Conservation (phyloP, 2,888 invertebrate genomes). For the Caenorhabditis doughertyi region DNA sequence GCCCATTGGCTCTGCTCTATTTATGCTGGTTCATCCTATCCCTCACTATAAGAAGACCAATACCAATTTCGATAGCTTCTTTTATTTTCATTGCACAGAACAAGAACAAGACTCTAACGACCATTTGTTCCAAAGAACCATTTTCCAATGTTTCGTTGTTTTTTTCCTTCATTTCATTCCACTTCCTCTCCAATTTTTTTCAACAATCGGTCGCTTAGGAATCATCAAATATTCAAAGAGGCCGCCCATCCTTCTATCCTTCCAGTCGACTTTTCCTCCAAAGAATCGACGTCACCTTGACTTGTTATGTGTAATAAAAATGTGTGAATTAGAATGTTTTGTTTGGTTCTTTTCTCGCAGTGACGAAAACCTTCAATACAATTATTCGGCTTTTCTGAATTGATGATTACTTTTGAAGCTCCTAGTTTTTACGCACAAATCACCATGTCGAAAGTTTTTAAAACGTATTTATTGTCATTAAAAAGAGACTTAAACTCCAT, state of each 20-base stretch:
- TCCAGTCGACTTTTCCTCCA: not conserved
- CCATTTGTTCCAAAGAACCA: conserved; percentile 14
- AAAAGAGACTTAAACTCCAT: not conserved
- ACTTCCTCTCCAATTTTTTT: conserved; percentile 21
- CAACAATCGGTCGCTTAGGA: conserved; percentile 40
- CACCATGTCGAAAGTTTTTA: too few species aligned
- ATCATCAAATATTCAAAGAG: conserved; percentile 49
- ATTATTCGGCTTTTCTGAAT: not conserved
- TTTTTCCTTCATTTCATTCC: conserved; percentile 24
- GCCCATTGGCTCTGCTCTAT: conserved; percentile 31
- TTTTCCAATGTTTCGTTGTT: conserved; percentile 18
- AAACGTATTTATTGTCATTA: not conserved
- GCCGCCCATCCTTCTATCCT: conserved; percentile 5
- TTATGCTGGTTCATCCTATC: conserved; percentile 37
- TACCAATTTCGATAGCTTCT: conserved; percentile 49
- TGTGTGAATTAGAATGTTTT: conserved; percentile 45
- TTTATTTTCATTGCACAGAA: conserved; percentile 7
- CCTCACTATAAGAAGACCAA: conserved; percentile 5
- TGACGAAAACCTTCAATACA: conserved; percentile 8
- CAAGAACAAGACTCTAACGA: conserved; percentile 5
- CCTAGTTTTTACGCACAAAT: too few species aligned
- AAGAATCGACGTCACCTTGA: conserved; percentile 32
- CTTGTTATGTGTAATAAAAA: conserved; percentile 39
- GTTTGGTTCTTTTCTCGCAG: not conserved
- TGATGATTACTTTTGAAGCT: too few species aligned